Evolutionary conservation across 2,113 vertebrate genomes (phyloP).

Genomic region (Phalacrocorax carbo): DNA sequence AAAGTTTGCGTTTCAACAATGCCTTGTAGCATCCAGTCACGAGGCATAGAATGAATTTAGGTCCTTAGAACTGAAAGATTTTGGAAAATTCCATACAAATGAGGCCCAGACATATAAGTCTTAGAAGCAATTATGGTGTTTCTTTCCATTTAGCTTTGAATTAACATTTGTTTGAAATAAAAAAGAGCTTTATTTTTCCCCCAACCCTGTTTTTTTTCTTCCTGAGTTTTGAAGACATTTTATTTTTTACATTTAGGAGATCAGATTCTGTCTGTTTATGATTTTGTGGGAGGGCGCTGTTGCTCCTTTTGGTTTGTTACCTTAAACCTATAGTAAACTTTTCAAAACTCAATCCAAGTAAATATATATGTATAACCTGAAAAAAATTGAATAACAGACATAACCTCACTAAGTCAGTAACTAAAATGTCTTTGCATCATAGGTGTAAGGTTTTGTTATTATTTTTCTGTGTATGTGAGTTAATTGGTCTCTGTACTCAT

Average conservation of each 20-base stretch:
- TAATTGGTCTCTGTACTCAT: not conserved
- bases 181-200: not conserved
- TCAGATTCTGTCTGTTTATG: not conserved
- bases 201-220: not conserved
- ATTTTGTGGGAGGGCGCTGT: not conserved
- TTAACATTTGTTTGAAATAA: constrained; percentile 55
- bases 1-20: not conserved
- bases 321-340: not conserved
- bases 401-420: not conserved
- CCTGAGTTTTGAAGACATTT: not conserved
- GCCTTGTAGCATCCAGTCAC: not conserved
- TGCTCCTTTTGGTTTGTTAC: not conserved
- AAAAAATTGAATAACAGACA: not conserved
- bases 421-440: not conserved
- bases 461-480: not conserved
- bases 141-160: constrained; percentile 50
- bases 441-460: not conserved
- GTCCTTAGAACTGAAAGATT: not conserved
- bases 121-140: constrained; percentile 27
- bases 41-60: not conserved
- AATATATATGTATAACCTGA: not conserved
- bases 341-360: not conserved
- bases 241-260: not conserved
- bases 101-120: not conserved
- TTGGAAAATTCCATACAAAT: constrained; percentile 45